A percentile compares a stretch with the other conserved stretches of the same genome.
phyloP scores from a whole-genome alignment of 1,140 invertebrate genomes.

The Drosophila biarmipes region DNA sequence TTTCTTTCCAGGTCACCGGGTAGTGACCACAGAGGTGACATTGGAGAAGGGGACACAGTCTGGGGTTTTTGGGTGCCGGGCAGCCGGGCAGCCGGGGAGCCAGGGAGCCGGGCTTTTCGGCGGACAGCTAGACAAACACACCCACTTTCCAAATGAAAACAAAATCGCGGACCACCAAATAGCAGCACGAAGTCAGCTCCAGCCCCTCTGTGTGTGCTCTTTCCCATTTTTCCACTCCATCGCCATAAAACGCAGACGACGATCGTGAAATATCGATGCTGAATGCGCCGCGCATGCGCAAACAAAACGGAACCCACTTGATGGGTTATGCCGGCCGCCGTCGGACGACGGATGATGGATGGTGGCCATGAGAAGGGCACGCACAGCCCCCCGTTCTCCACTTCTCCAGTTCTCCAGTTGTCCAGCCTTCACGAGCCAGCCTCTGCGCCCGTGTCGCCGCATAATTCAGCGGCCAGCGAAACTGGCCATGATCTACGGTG shows the following conservation, averaged over 20 bases:
- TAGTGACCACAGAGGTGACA: slow-evolving; percentile 13
- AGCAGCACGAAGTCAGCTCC: slow-evolving; percentile 63
- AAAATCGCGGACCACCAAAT: slow-evolving; percentile 74
- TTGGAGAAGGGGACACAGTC: not conserved
- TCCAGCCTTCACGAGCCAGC: slow-evolving; percentile 2
- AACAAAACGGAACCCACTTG: slow-evolving; percentile 68
- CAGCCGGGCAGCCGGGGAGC: not conserved
- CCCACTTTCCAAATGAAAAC: slow-evolving; percentile 77
- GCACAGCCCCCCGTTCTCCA: slow-evolving; percentile 1
- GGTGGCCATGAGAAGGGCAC: slow-evolving; percentile 54
- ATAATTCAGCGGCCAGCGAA: slow-evolving; percentile 57
- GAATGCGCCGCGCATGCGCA: slow-evolving; percentile 75
- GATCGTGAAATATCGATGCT: slow-evolving; percentile 64
- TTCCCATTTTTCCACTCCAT: slow-evolving; percentile 6
- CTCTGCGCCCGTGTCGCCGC: slow-evolving; percentile 23
- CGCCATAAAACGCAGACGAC: slow-evolving; percentile 21
- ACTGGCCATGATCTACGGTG: slow-evolving; percentile 13
- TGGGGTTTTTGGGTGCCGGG: not conserved
- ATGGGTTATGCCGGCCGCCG: slow-evolving; percentile 42
- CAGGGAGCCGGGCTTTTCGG: not conserved
- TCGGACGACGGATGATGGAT: slow-evolving; percentile 36
- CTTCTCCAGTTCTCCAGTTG: not conserved
- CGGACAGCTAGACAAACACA: slow-evolving; percentile 49
- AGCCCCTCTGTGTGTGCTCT: slow-evolving; percentile 12
- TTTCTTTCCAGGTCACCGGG: not conserved